Evolutionary conservation across 2,888 invertebrate genomes (phyloP), one percentile per base, ranked within the genome.

Genomic region (Morinoia aosen): DNA sequence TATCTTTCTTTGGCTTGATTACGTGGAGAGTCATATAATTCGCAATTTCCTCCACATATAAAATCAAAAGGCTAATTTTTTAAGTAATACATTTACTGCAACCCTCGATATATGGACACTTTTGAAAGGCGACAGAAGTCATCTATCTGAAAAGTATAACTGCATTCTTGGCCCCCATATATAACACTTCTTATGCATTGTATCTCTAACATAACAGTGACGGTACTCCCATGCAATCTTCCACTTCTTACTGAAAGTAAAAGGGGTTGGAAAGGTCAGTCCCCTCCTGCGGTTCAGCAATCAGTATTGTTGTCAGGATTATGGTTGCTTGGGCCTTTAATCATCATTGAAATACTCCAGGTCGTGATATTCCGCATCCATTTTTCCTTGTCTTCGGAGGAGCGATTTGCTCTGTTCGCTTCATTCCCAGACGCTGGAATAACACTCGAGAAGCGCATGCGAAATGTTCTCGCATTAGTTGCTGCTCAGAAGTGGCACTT

Each of bases 221-320:
- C 76, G 76, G 76, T 33, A 33, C 76, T 76, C 19, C 76, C 76
- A 76, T 76, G 76, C 76, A 76, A 76, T 76, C 76, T 76, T 76
- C 76, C 76, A 19, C 76, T 90, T 90, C 48, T 90, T 90, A 90
- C 90, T 19, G 40, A 90, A 93, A 93, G 57, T 56, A 93, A 93
- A 93, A 93, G 57, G 39, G 93, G 57, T 33, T 33, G 57, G 57
- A 57, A 93, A 93, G 93, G 93, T 57, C 93, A 93, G 93, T 93
- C 48, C 48, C 93, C 93, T 16, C 57, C 57, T 93, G 90, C 90
- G 90, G 40, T 40, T 40, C 90, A 90, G 90, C 40, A 39, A 90
- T 90, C 90, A 90, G 90, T 90, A 90, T 90, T 90, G 90, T 90
- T 90, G 90, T 90, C 39, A 90, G 48, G 48, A 90, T 90, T 90